phyloP scores from a whole-genome alignment of 2,113 vertebrate genomes.

The Dicrurus megarhynchus region DNA sequence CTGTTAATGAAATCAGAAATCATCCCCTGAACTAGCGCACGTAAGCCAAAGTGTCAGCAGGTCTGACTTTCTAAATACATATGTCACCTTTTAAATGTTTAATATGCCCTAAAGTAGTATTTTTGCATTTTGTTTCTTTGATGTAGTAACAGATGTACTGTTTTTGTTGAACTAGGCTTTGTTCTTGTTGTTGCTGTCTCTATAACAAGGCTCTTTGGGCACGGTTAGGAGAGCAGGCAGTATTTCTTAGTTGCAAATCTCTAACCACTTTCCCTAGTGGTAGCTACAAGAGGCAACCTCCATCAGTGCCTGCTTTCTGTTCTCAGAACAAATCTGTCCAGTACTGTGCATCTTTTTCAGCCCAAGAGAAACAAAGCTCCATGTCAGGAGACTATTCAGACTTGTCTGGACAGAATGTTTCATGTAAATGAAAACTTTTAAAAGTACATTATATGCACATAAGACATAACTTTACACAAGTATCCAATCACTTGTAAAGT shows the following conservation, averaged over 20 bases:
- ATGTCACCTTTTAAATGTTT: conserved; percentile 66
- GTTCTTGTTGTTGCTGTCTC: not conserved
- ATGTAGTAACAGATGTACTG: conserved; percentile 61
- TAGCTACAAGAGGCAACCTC: not conserved
- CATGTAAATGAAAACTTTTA: not conserved
- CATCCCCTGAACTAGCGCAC: conserved; percentile 1
- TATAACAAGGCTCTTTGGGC: conserved; percentile 20
- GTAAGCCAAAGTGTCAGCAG: conserved; percentile 52
- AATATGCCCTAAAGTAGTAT: conserved; percentile 61
- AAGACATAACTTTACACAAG: not conserved
- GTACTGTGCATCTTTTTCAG: not conserved
- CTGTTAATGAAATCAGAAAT: conserved; percentile 27
- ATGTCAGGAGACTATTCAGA: not conserved
- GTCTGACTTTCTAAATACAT: conserved; percentile 41
- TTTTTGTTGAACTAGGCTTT: conserved; percentile 2
- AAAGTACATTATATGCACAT: not conserved
- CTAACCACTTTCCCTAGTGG: conserved; percentile 26
- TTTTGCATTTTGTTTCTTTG: conserved; percentile 67
- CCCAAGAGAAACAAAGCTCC: not conserved
- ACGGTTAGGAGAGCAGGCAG: not conserved
- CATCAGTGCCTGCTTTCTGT: not conserved
- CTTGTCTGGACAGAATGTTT: not conserved
- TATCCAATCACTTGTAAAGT: not conserved
- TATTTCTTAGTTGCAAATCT: conserved; percentile 32
- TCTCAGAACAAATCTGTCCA: not conserved